Evolutionary conservation across 2,797 vertebrate genomes (phyloP).

Genomic region (Gymnopithys bicolor): DNA sequence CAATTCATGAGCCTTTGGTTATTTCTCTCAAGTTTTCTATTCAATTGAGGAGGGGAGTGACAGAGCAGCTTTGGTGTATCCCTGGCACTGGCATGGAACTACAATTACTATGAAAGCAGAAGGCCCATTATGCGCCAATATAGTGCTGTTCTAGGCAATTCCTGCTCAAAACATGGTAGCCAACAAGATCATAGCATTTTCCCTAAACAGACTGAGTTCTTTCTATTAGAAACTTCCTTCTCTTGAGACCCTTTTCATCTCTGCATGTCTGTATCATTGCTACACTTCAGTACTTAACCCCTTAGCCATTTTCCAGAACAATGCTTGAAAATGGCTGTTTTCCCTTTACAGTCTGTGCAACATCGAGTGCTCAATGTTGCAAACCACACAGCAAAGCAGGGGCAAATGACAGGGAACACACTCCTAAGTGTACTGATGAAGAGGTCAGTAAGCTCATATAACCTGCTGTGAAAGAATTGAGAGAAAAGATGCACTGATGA

Average conservation of each 20-base stretch:
- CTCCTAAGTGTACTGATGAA: not conserved
- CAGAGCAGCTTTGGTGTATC: not conserved
- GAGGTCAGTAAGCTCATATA: not conserved
- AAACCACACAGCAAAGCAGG: not conserved
- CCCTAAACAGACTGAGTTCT: not conserved
- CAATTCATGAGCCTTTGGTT: not conserved
- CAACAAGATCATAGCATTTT: not conserved
- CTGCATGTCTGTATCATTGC: not conserved
- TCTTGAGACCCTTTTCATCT: not conserved
- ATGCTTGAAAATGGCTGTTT: not conserved
- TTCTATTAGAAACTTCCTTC: not conserved
- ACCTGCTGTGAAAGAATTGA: not conserved
- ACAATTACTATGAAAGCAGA: not conserved
- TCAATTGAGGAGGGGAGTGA: not conserved
- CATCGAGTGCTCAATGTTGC: not conserved
- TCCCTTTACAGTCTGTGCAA: not conserved
- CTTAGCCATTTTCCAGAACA: not conserved
- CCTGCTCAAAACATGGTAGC: not conserved
- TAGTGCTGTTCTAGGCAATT: not conserved
- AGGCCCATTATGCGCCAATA: rapidly evolving
- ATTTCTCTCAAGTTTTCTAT: not conserved
- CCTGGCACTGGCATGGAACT: not conserved
- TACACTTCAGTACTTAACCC: not conserved
- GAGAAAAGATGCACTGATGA: not conserved
- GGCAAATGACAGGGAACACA: not conserved